Evolutionary conservation across 2,113 vertebrate species (phyloP).

Genomic region (Rhombomys opimus): DNA sequence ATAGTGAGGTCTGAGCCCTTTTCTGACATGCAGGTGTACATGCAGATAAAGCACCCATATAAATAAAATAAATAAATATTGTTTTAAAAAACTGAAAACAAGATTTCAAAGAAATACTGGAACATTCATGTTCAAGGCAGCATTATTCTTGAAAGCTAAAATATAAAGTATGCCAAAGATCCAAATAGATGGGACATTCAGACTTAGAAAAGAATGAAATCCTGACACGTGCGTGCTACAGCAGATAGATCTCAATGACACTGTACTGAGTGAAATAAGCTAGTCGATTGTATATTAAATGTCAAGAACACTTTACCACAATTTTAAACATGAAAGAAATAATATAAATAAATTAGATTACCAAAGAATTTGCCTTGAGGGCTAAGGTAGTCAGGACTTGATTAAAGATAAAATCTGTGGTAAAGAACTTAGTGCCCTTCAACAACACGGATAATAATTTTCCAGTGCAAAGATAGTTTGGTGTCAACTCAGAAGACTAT

Average conservation of each 20-base stretch:
- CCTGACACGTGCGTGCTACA: not conserved
- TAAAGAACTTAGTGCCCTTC: not conserved
- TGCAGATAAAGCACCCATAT: too few relatives aligned
- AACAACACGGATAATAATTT: not conserved
- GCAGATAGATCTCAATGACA: not conserved
- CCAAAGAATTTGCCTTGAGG: not conserved
- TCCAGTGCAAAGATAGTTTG: not conserved
- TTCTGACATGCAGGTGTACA: too few relatives aligned
- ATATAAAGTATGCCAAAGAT: not conserved
- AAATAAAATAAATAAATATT: too few relatives aligned
- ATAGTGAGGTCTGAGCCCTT: too few relatives aligned
- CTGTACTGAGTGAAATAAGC: not conserved
- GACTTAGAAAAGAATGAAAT: not conserved
- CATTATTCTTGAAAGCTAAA: not conserved
- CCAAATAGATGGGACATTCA: not conserved
- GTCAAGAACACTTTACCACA: not conserved
- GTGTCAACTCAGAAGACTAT: not conserved
- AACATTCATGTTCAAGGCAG: not conserved
- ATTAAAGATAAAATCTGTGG: not conserved
- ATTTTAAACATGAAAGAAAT: not conserved
- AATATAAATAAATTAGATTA: conserved; percentile 25
- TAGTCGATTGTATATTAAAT: not conserved
- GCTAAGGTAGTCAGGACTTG: not conserved
- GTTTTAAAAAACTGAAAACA: not conserved
- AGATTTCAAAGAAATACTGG: not conserved